Evolutionary conservation across 1,140 invertebrate species (phyloP).

Genomic region (Aphelinus certus): DNA sequence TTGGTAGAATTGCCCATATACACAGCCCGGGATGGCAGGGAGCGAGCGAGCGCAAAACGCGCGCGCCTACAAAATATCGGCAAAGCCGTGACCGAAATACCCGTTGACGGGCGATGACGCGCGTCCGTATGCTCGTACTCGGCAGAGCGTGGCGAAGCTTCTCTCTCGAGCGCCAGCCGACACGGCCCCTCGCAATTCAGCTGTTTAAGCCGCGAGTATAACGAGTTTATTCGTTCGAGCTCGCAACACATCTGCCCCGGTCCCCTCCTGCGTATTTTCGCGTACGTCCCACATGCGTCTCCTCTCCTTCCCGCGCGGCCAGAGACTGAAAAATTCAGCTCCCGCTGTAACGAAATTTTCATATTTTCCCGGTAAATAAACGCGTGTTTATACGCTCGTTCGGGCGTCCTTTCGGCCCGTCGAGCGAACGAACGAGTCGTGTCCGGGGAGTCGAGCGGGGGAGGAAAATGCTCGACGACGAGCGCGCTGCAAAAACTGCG

Average conservation of each 20-base stretch:
- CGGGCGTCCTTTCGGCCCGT: too few species aligned
- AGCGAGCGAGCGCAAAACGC: too few species aligned
- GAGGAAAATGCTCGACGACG: not conserved
- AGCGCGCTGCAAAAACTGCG: not conserved
- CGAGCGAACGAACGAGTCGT: not conserved
- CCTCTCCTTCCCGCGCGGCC: not conserved
- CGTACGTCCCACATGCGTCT: not conserved
- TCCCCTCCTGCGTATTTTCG: too few species aligned
- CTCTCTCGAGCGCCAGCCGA: not conserved
- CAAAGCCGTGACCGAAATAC: conserved; percentile 31
- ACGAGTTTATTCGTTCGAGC: conserved; percentile 7
- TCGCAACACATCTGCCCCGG: too few species aligned
- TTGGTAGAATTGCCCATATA: too few species aligned
- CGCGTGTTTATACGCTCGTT: too few species aligned
- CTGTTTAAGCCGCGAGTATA: conserved; percentile 10
- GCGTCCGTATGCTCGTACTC: too few species aligned
- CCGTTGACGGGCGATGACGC: conserved; percentile 19
- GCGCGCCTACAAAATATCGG: not conserved
- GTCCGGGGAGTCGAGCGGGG: too few species aligned
- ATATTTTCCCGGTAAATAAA: conserved; percentile 24
- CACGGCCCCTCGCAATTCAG: conserved; percentile 24
- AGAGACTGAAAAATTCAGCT: not conserved
- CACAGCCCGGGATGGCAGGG: too few species aligned
- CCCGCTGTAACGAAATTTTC: conserved; percentile 15
- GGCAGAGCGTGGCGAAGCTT: too few species aligned